phyloP scores from a whole-genome alignment of 2,888 invertebrate species.

The Gasteruption jaculator region DNA sequence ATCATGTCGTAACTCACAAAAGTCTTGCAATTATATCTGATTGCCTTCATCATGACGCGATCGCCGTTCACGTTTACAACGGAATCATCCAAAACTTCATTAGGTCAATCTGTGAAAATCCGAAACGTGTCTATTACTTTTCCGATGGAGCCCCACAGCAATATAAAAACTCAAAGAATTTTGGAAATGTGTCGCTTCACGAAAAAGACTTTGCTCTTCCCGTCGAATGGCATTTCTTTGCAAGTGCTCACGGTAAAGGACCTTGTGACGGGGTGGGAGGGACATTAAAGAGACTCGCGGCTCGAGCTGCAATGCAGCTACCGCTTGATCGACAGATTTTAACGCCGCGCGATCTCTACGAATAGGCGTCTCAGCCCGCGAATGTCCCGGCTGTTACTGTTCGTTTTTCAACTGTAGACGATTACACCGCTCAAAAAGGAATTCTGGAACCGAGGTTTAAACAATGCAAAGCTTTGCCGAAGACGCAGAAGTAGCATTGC shows the following conservation, averaged over 20 bases:
- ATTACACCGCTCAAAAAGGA: conserved; percentile 12
- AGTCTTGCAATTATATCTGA: conserved; percentile 27
- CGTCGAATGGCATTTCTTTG: conserved; percentile 21
- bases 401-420: conserved; percentile 11
- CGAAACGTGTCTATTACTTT: conserved; percentile 16
- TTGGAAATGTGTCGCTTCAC: conserved; percentile 19
- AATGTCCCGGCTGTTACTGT: conserved; percentile 11
- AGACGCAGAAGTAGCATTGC: conserved; percentile 8
- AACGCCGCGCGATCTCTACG: conserved; percentile 15
- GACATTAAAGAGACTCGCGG: conserved; percentile 20
- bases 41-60: conserved; percentile 22
- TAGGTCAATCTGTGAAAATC: neutral
- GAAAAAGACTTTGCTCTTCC: conserved; percentile 18
- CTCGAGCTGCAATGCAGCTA: conserved; percentile 18
- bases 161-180: conserved; percentile 20
- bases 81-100: conserved; percentile 14
- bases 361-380: no score
- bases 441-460: conserved; percentile 3
- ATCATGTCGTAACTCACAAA: conserved; percentile 15
- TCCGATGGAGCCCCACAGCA: conserved; percentile 20
- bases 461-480: neutral
- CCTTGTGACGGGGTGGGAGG: conserved; percentile 23
- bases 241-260: conserved; percentile 20
- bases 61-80: conserved; percentile 19
- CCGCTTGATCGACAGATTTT: conserved; percentile 18